A percentile compares a stretch with the other conserved stretches of the same genome.
Evolutionary conservation across 2,888 invertebrate species (phyloP).

Genomic region (Norana najaformis): DNA sequence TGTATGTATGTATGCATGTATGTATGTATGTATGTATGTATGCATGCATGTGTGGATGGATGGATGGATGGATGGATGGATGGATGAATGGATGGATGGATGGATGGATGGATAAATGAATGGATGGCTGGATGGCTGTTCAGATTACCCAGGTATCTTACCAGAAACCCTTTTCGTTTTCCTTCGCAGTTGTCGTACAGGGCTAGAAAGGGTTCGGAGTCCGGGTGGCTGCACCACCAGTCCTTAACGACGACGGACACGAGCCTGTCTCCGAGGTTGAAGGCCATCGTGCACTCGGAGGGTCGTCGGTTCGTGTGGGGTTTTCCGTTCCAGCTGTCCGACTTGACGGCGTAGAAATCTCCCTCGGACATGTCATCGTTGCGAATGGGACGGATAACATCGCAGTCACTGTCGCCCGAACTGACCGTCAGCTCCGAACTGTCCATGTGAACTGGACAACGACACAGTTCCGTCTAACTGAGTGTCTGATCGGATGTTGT

Average conservation of each 20-base stretch:
- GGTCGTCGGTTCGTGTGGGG: constrained; percentile 37
- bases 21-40: not conserved
- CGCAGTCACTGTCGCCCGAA: not conserved
- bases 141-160: constrained; percentile 9
- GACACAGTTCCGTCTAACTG: not conserved
- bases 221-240: constrained; percentile 41
- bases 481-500: no score
- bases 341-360: constrained; percentile 42
- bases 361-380: constrained; percentile 42
- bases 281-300: constrained; percentile 42
- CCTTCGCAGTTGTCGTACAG: constrained; percentile 44
- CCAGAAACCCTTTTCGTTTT: constrained; percentile 38
- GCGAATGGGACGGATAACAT: not conserved
- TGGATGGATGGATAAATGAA: not conserved
- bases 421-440: not conserved
- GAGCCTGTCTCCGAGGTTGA: constrained; percentile 44
- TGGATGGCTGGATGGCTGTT: no score
- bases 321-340: constrained; percentile 39
- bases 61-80: not conserved
- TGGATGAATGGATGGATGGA: not conserved
- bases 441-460: constrained; percentile 7
- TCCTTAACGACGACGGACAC: constrained; percentile 40
- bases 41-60: not conserved
- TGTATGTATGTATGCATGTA: not conserved
- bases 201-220: constrained; percentile 39